Evolutionary conservation across 2,888 invertebrate species (phyloP).

Genomic region (Tortricodes alternella): DNA sequence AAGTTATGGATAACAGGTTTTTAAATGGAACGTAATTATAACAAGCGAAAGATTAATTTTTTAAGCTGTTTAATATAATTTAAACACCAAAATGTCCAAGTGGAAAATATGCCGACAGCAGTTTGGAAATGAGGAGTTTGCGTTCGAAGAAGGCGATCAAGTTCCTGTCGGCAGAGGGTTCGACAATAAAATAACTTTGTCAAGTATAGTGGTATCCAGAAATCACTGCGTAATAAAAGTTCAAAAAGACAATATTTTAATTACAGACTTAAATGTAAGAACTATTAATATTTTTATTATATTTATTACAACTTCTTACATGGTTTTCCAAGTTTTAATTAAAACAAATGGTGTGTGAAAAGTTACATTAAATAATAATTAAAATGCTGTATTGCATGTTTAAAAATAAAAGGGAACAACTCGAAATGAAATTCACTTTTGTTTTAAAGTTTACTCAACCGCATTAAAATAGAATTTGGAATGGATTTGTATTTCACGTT

Average conservation of each 20-base stretch:
- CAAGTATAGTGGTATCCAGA: slow-evolving; percentile 69
- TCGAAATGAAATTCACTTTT: too few relatives aligned
- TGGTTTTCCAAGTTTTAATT: too few relatives aligned
- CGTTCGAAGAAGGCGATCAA: slow-evolving; percentile 58
- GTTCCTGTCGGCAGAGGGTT: slow-evolving; percentile 64
- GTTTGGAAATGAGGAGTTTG: slow-evolving; percentile 58
- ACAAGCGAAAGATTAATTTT: not conserved
- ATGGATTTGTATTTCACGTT: too few relatives aligned
- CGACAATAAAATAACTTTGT: slow-evolving; percentile 57
- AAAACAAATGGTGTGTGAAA: too few relatives aligned
- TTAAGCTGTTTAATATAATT: not conserved
- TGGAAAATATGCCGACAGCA: slow-evolving; percentile 66
- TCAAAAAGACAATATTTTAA: slow-evolving; percentile 51
- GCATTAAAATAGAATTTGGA: too few relatives aligned
- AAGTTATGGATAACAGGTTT: too few relatives aligned
- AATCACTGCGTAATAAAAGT: slow-evolving; percentile 64
- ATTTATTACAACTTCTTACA: not conserved
- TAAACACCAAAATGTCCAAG: slow-evolving; percentile 53
- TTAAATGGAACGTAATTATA: not conserved
- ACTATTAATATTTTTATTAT: not conserved
- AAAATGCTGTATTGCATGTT: too few relatives aligned
- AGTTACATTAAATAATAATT: too few relatives aligned
- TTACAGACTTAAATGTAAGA: slow-evolving; percentile 67
- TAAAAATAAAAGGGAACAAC: too few relatives aligned
- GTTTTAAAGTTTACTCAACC: too few relatives aligned